Evolutionary conservation across 1,140 invertebrate genomes (phyloP).

Genomic region (Anastrepha obliqua): DNA sequence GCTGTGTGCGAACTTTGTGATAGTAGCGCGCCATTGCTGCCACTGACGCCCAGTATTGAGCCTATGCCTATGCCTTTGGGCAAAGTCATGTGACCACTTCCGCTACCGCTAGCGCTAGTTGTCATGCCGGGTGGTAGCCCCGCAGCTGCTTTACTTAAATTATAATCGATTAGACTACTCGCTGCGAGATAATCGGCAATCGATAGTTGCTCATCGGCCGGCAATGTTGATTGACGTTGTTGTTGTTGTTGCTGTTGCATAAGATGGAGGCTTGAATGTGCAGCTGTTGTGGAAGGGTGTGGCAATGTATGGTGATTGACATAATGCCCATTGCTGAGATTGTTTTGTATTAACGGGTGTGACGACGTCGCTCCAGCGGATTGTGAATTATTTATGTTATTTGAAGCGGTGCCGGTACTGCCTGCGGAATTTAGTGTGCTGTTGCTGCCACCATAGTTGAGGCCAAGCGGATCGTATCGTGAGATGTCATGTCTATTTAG

Average conservation of each 20-base stretch:
- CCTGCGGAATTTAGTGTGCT: slow-evolving; percentile 58
- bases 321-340: slow-evolving; percentile 55
- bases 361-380: not conserved
- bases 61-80: slow-evolving; percentile 67
- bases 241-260: slow-evolving; percentile 46
- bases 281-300: slow-evolving; percentile 53
- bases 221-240: slow-evolving; percentile 48
- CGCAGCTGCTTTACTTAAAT: slow-evolving; percentile 66
- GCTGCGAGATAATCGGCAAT: slow-evolving; percentile 71
- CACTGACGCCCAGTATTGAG: slow-evolving; percentile 59
- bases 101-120: slow-evolving; percentile 2
- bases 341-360: slow-evolving; percentile 55
- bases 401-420: slow-evolving; percentile 55
- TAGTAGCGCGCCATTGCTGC: slow-evolving; percentile 49
- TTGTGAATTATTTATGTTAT: slow-evolving; percentile 50
- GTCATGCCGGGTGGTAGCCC: slow-evolving; percentile 55
- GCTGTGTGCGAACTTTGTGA: slow-evolving; percentile 55
- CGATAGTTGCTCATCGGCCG: slow-evolving; percentile 60
- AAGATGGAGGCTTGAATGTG: slow-evolving; percentile 8
- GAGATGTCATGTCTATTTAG: slow-evolving; percentile 65
- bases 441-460: slow-evolving; percentile 60
- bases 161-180: slow-evolving; percentile 72
- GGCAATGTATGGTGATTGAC: slow-evolving; percentile 58
- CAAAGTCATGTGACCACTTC: slow-evolving; percentile 66
- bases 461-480: slow-evolving; percentile 70